Evolutionary conservation across 2,113 vertebrate species (phyloP).

Genomic region (Rhinoptilus africanus): DNA sequence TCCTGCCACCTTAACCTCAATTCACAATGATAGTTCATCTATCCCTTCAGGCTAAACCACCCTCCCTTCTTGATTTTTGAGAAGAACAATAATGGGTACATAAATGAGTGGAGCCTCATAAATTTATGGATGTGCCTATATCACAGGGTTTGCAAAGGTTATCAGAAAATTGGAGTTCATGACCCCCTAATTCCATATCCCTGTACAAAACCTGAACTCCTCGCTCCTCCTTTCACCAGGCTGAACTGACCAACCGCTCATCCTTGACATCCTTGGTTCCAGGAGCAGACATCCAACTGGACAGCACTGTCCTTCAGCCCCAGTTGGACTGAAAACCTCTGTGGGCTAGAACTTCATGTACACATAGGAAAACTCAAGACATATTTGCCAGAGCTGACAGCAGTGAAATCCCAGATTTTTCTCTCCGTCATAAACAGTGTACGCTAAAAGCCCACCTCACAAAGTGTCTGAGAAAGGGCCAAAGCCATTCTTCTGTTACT

Average conservation of each 20-base stretch:
- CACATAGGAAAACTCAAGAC: background rate
- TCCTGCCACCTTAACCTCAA: background rate
- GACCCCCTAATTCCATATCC: background rate
- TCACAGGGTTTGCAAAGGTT: background rate
- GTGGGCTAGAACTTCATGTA: background rate
- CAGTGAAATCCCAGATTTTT: background rate
- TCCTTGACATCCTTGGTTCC: background rate
- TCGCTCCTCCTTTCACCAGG: background rate
- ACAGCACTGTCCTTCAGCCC: background rate
- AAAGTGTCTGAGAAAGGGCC: background rate
- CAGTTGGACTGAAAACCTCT: background rate
- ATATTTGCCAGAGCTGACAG: background rate
- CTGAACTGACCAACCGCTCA: rapidly evolving
- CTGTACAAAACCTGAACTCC: background rate
- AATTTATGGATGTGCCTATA: background rate
- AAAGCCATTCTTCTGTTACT: background rate
- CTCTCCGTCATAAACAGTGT: rapidly evolving
- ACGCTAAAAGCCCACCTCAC: rapidly evolving
- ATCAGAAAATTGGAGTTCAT: background rate
- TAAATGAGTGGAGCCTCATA: background rate
- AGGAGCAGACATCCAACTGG: background rate
- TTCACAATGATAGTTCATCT: background rate
- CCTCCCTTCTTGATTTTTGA: background rate
- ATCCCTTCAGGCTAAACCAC: background rate
- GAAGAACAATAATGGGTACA: background rate